Conservation (phyloP, 2,888 invertebrate genomes). For the Automeris io region DNA sequence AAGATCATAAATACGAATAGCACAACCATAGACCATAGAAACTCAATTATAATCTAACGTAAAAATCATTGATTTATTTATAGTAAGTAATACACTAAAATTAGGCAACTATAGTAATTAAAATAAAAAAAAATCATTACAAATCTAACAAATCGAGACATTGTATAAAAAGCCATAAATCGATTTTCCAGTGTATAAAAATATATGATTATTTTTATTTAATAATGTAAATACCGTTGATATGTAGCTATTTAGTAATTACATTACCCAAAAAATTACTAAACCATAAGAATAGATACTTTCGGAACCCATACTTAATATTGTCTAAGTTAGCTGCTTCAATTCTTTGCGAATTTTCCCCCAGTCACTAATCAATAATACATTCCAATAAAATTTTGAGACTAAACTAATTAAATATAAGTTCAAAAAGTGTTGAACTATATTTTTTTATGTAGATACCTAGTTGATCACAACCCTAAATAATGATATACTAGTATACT, state of each 20-base stretch:
- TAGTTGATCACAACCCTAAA: no score
- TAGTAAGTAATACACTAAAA: slow-evolving; percentile 59
- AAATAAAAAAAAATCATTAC: slow-evolving; percentile 38
- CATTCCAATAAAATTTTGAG: slow-evolving; percentile 42
- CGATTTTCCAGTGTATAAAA: slow-evolving; percentile 5
- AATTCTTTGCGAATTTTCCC: background rate
- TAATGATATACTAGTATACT: no score
- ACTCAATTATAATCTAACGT: slow-evolving; percentile 64
- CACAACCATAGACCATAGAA: slow-evolving; percentile 71
- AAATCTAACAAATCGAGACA: slow-evolving; percentile 35
- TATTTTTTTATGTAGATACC: no score
- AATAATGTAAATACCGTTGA: background rate
- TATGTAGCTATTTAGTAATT: background rate
- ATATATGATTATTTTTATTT: background rate
- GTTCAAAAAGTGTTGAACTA: no score
- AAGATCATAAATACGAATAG: slow-evolving; percentile 44
- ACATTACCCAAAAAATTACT: background rate
- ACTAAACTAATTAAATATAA: no score
- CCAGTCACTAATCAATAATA: slow-evolving; percentile 16
- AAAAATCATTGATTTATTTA: slow-evolving; percentile 66
- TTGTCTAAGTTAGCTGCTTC: background rate
- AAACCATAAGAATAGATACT: slow-evolving; percentile 1
- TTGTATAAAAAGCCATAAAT: slow-evolving; percentile 14
- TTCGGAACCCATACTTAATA: slow-evolving; percentile 5
- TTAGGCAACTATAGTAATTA: slow-evolving; percentile 61